Base-by-base conservation (phyloP, 2,888 invertebrate species). In the Drosophila rellima region DNA sequence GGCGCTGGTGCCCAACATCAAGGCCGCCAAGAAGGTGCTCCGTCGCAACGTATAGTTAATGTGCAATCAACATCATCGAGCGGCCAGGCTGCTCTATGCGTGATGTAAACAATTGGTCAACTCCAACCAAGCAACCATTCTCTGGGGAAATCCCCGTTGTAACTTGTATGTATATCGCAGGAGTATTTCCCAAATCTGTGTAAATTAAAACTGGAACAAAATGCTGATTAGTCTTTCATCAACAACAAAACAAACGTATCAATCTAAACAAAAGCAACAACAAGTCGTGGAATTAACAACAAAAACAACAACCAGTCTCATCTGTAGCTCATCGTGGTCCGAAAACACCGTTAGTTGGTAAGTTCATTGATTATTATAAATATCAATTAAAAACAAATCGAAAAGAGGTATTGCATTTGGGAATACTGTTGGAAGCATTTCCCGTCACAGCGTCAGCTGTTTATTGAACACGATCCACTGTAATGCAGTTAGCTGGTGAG, bases 21-120 rank as follows among this genome's bases (percentile, higher is more conserved):
- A 95, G 90, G 98, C 98, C 51, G 98, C 98, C 45, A 97, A 97
- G 88, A 96, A 95, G 91, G 96, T 97, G 85, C 94, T 97, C 50
- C 85, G 91, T 29, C 90, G 92, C 70, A 90, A 90, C 69, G 88
- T 90, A 90, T 86, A 89, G 87, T 89, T 86, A 80, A 86, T 88
- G 86, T 89, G 88, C 74, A 85, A 85, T 78, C 75, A 79, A 18
- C 75, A 76, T 61, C 89, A 89, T 80, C 86, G 85, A 50, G 80
- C 75, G 68, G 85, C 86, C 50, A 82, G 76, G 76, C 68, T 86
- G 70, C 83, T 82, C 64, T 86, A 77, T 48, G 78, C 90, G 82
- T 88, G 89, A 85, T 85, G 78, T 71, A 65, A 67, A 39, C 45
- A 7, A n/a, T n/a, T n/a, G n/a, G n/a, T n/a, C n/a, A n/a, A n/a